phyloP scores from a whole-genome alignment of 2,797 vertebrate genomes.

The Delichon dasypus region DNA sequence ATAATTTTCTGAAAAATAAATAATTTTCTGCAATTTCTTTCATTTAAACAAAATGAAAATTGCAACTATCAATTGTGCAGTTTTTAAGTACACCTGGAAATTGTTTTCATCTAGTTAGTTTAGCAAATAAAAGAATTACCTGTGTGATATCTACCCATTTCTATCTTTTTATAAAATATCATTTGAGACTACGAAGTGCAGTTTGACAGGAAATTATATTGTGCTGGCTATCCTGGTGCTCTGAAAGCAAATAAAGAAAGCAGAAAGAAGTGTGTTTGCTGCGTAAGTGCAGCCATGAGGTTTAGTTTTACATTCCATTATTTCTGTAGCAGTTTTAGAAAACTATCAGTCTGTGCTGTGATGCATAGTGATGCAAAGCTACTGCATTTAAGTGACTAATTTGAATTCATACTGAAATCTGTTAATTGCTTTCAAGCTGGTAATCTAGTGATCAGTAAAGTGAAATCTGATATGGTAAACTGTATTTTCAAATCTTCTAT shows the following conservation, averaged over 20 bases:
- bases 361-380: not conserved
- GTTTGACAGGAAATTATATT: not conserved
- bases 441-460: not conserved
- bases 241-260: not conserved
- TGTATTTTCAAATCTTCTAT: not conserved
- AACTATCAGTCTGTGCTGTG: not conserved
- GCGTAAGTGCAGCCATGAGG: not conserved
- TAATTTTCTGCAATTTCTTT: not conserved
- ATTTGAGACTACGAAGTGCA: not conserved
- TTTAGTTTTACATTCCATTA: not conserved
- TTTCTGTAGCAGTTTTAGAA: not conserved
- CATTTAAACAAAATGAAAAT: not conserved
- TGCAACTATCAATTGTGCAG: not conserved
- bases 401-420: not conserved
- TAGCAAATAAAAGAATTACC: not conserved
- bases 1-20: not conserved
- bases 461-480: not conserved
- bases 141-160: not conserved
- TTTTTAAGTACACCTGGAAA: not conserved
- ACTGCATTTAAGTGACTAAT: not conserved
- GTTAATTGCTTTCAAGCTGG: not conserved
- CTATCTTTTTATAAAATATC: not conserved
- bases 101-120: not conserved
- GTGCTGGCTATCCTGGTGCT: not conserved
- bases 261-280: not conserved